Conservation (phyloP, 2,888 invertebrate species). For the Drosophila aldrichi region DNA sequence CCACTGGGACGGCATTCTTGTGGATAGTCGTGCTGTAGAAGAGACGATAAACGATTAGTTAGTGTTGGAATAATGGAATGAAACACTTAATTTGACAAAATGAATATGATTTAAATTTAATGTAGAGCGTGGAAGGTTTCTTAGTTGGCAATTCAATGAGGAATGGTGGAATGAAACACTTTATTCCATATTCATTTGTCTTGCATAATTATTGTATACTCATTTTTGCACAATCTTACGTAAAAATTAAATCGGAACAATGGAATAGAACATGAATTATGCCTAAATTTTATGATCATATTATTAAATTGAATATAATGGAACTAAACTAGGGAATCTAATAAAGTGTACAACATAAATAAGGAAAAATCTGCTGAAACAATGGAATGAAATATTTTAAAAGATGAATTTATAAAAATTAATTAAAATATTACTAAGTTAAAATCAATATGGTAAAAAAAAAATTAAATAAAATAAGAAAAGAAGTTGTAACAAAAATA, state of each 20-base stretch:
- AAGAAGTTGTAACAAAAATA: no score
- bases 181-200: background rate
- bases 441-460: no score
- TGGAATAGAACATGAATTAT: slow-evolving; percentile 3
- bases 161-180: background rate
- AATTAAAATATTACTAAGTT: background rate
- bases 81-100: background rate
- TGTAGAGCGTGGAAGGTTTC: no score
- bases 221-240: background rate
- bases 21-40: slow-evolving; percentile 95
- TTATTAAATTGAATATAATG: background rate
- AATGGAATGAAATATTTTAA: background rate
- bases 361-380: background rate
- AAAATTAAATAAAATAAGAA: no score
- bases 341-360: background rate
- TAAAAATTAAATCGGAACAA: background rate
- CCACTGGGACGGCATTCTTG: slow-evolving; percentile 96
- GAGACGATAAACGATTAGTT: background rate
- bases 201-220: background rate
- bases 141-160: no score
- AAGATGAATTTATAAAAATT: no score
- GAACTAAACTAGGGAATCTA: background rate
- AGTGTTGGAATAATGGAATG: background rate
- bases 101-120: no score
- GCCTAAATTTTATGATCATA: background rate